Base-by-base conservation (phyloP, 2,797 vertebrate genomes). In the Eurystomus glaucurus region DNA sequence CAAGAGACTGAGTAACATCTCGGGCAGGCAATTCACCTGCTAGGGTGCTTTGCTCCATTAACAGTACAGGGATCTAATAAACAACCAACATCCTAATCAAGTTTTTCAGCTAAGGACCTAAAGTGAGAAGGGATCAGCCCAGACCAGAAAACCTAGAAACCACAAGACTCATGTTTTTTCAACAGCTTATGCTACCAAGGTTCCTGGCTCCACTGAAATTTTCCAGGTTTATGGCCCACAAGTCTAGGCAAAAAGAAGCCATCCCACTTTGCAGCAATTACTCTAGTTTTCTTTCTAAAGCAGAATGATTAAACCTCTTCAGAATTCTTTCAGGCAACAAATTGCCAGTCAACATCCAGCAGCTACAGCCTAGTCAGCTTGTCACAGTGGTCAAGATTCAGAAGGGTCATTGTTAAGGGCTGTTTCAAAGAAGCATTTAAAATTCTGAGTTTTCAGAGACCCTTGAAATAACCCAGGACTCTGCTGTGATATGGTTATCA, bases 41-140 rank as follows among this genome's bases (percentile, higher is more conserved):
- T 51, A 10, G 3, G 5, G 16, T 39, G 18, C 13, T 31, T 88
- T 3, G 3, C 5, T 71, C 33, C 2, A 0, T 41, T 77, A 16
- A 41, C 2, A 10, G 19, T 64, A 19, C 9, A 69, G 41, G 29
- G 18, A 50, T 4, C 10, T 79, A 75, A 57, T 28, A 90, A 66
- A 33, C 16, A 66, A n/a, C 5, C 10, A 54, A n/a, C 9, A 37
- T 21, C 18, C 9, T 52, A 35, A 26, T 22, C 41, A 46, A 54
- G 1, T 20, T 65, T 85, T 72, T 35, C 52, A 57, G 31, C 20
- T 85, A 62, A 60, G 8, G 20, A 3, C 45, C 21, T 60, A 10
- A 62, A 64, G 9, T 29, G 5, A 64, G 29, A 60, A 76, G 5
- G 6, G 6, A 26, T 45, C 21, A 74, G 7, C 3, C 25, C 14